Evolutionary conservation across 2,888 invertebrate genomes (phyloP), one percentile per base, ranked within the genome.

Genomic region (Axea sp.): DNA sequence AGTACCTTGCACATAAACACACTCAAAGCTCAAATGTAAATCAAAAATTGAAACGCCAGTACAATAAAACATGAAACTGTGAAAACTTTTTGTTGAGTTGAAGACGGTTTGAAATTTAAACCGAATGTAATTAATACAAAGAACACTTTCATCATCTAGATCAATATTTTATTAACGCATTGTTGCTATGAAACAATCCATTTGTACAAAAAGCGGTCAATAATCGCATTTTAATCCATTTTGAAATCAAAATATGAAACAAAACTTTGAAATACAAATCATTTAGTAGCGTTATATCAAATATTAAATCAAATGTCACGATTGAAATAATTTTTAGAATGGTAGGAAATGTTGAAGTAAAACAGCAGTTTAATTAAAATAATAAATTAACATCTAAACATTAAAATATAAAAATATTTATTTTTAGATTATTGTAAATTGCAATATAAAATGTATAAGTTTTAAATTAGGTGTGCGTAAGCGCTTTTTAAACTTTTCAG

Each of bases 51-150:
- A 55, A 57, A 57, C 28, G 33, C 15, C 31, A 57, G 33, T 19
- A 14, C 43, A 57, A 41, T 41, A 31, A 43, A 57, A 33, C 57
- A 31, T 41, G 55, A 39, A 41, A 55, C 39, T 55, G 39, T 39
- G 30, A 41, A 55, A 41, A 39, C 39, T 55, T 37, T 37, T 12
- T 24, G 53, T 7, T 12, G 30, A 22, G 24, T 17, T 53, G 15
- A 37, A 28, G 53, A 26, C 5, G n/a, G 39, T 19, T 41, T 19
- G 19, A 55, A 30, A 9, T 55, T 55, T 15, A 53, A 51, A 51
- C 26, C 11, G 55, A 55, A 15, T 19, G 19, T 19, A 41, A 55
- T 39, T 55, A 30, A 19, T 41, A 30, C n/a, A 41, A 30, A 45
- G 41, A n/a, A 26, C 3, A 55, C 4, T 11, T 39, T 39, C 37